A percentile compares a stretch with the other conserved stretches of the same genome.
Conservation (phyloP, 2,113 vertebrate species). For the Hirundichthys speculiger region DNA sequence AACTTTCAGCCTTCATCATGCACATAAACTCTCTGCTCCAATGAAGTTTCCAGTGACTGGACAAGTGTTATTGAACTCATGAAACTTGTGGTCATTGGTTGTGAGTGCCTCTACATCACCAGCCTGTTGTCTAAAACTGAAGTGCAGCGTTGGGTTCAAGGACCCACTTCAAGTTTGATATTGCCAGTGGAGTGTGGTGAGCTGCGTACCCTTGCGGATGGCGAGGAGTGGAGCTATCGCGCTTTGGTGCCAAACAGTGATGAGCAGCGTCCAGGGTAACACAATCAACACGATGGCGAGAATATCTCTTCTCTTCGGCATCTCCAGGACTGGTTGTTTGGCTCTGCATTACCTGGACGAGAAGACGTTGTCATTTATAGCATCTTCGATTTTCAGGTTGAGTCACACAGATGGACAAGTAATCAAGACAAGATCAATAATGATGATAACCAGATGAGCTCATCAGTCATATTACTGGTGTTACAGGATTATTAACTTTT, state of each 20-base stretch:
- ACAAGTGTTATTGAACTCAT: slow-evolving; percentile 47
- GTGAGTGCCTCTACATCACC: slow-evolving; percentile 37
- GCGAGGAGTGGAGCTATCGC: slow-evolving; percentile 93
- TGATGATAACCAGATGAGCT: slow-evolving; percentile 33
- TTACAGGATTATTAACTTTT: slow-evolving; percentile 5
- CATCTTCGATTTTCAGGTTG: neutral
- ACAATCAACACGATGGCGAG: slow-evolving; percentile 98
- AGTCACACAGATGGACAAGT: neutral
- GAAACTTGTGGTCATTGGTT: slow-evolving; percentile 37
- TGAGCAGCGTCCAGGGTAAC: slow-evolving; percentile 98
- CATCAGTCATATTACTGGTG: slow-evolving; percentile 26
- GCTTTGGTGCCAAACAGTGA: slow-evolving; percentile 99
- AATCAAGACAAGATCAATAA: no score
- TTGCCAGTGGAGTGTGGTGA: slow-evolving; percentile 31
- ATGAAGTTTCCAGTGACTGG: slow-evolving; percentile 34
- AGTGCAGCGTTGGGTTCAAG: slow-evolving; percentile 53
- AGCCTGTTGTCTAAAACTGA: slow-evolving; percentile 40
- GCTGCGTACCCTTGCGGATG: slow-evolving; percentile 91
- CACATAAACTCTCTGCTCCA: slow-evolving; percentile 9
- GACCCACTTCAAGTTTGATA: slow-evolving; percentile 43
- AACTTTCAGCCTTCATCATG: neutral
- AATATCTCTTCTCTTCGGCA: slow-evolving; percentile 99
- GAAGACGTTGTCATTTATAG: neutral
- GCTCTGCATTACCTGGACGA: slow-evolving; percentile 93
- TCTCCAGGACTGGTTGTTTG: slow-evolving; percentile 96